Evolutionary conservation across 30 jellyfish, hydroid and myxozoan species (phyloP), one percentile per base, ranked within the genome.

Genomic region (Morbakka virulenta): DNA sequence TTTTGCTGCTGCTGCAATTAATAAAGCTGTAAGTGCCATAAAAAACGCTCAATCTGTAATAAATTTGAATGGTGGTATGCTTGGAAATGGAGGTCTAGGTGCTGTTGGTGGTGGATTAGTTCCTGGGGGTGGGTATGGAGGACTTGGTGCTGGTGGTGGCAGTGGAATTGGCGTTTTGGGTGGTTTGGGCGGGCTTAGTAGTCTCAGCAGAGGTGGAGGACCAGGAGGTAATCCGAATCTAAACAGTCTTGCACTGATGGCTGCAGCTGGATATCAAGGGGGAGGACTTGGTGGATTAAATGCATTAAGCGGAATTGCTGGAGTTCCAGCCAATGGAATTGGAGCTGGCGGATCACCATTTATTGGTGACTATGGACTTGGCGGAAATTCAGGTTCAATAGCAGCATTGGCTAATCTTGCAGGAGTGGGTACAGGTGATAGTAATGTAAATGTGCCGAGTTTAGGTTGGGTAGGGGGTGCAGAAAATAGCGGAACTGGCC

Each of bases 1-100:
- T n/a, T n/a, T n/a, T n/a, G n/a, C n/a, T n/a, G n/a, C n/a, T n/a
- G 88, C 96, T 35, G 72, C 96, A 0, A 80, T 69, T 21, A 88
- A 72, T 4, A 86, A 86, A 50, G 96, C 96, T 13, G 17, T 86
- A 62, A 86, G 66, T 69, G 96, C 96, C 0, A 76, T 86, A 30
- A 65, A 71, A 1, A 76, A 69, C 26, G 96, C 96, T 9, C 96
- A 86, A 20, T 76, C 88, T 6, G 96, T 88, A 52, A 61, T 83
- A 52, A 83, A 83, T 31, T 63, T 83, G 74, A 83, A 83, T 31
- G 64, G 73, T 29, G 95, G 95, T 4, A 41, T 41, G 57, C 17
- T 41, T 23, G 95, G 95, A 2, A 83, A 73, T 28, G 95, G 63
- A 82, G 95, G 94, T 0, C 85, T 63, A 17, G 48, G 57, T 28